Base-by-base conservation (phyloP, 2,888 invertebrate genomes). In the Sphaeridia pumilis region DNA sequence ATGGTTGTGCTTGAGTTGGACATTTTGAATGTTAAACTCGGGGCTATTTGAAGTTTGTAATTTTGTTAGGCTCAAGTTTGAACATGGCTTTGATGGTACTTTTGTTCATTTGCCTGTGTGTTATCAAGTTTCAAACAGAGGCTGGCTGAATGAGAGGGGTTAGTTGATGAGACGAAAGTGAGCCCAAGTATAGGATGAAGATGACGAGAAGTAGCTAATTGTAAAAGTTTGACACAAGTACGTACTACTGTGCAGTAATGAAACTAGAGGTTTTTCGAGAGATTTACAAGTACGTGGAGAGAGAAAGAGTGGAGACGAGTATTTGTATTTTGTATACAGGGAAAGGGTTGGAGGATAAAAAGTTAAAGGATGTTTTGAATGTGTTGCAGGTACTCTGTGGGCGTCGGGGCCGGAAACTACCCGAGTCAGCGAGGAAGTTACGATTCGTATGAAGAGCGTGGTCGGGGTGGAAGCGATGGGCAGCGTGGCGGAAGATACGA, bases 141-240 rank as follows among this genome's bases (percentile, higher is more conserved):
- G 28, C 17, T 27, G 42, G 21, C 24, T 21, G 24, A 36, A 38
- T 38, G 38, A 14, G 38, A n/a, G 10, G 20, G 20, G 38, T 17
- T 14, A n/a, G n/a, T n/a, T n/a, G n/a, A n/a, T n/a, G n/a, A 43
- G 20, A 41, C 17, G 42, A 28, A 27, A 38, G 28, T n/a, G 25
- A 42, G 25, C 26, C 21, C 12, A 38, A 38, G 38, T 17, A 20
- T 38, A 14, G 17, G 10, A 38, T 17, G 20, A 38, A 20, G 12
- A 38, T 17, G 38, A 5, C 5, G 38, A 38, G 38, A 38, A 38
- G 38, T 38, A 38, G 38, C 38, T 38, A 38, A 38, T 38, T 38
- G 12, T 17, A 38, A 38, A 38, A 20, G 12, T 38, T 38, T 17
- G 38, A 38, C 38, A 38, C 12, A 20, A 38, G 38, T n/a, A n/a